Evolutionary conservation across 2,888 invertebrate genomes (phyloP).

Genomic region (Noctua janthina): DNA sequence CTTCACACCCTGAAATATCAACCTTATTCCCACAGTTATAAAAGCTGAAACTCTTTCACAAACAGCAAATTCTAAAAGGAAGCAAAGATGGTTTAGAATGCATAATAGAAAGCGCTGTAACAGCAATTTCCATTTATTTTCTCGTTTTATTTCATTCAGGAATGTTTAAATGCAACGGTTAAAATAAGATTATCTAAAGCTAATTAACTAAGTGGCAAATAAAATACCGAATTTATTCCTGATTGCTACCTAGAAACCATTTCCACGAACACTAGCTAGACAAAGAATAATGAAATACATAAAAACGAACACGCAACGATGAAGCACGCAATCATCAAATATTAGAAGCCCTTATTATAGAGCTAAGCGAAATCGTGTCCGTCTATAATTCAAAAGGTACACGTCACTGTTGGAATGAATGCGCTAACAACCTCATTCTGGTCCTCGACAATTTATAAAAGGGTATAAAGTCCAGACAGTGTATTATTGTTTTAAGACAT

Average conservation of each 20-base stretch:
- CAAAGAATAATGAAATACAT: constrained; percentile 69
- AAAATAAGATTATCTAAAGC: constrained; percentile 28
- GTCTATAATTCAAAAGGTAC: constrained; percentile 65
- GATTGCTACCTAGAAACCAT: constrained; percentile 40
- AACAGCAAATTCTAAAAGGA: constrained; percentile 32
- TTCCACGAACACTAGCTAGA: constrained; percentile 48
- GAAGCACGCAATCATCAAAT: constrained; percentile 76
- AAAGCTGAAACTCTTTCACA: constrained; percentile 25
- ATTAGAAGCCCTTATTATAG: constrained; percentile 75
- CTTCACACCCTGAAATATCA: constrained; percentile 57
- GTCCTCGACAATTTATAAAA: constrained; percentile 54
- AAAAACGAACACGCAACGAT: constrained; percentile 74
- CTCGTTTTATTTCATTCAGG: constrained; percentile 48
- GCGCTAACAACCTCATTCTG: constrained; percentile 60
- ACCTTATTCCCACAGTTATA: constrained; percentile 64
- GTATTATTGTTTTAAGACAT: constrained; percentile 77
- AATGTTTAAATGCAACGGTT: constrained; percentile 37
- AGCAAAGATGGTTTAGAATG: constrained; percentile 50
- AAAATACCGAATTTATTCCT: constrained; percentile 44
- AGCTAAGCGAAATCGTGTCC: constrained; percentile 78
- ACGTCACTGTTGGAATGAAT: constrained; percentile 65
- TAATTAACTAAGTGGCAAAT: constrained; percentile 35
- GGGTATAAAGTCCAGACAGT: constrained; percentile 63
- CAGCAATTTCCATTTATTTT: constrained; percentile 54
- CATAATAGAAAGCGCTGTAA: constrained; percentile 57